A percentile compares a stretch with the other conserved stretches of the same genome.
Evolutionary conservation across 64 coral and sea anemone genomes (phyloP).

Genomic region (Pachyseris speciosa): DNA sequence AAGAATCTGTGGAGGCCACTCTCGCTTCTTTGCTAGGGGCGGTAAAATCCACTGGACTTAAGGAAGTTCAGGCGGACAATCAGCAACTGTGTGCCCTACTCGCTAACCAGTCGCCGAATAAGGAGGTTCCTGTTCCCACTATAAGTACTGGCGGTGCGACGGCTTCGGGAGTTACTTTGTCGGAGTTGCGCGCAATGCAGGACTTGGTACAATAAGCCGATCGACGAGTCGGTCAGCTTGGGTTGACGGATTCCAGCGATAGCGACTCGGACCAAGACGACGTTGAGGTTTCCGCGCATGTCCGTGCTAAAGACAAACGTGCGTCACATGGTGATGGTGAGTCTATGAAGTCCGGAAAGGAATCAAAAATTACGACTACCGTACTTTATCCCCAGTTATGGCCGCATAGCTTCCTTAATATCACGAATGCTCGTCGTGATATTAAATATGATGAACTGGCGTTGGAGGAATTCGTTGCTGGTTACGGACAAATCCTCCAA

Average conservation of each 20-base stretch:
- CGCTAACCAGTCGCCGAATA: neutral
- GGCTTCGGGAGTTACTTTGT: neutral
- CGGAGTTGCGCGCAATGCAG: slow-evolving; percentile 27
- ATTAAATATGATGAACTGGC: slow-evolving; percentile 51
- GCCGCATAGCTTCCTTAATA: slow-evolving; percentile 46
- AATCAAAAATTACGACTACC: slow-evolving; percentile 34
- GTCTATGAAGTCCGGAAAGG: slow-evolving; percentile 63
- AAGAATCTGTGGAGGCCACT: neutral
- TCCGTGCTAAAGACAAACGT: neutral
- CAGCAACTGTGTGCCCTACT: slow-evolving; percentile 14
- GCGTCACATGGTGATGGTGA: slow-evolving; percentile 14
- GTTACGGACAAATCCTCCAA: slow-evolving; percentile 39
- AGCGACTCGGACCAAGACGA: neutral
- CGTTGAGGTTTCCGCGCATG: neutral
- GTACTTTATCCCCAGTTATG: slow-evolving; percentile 52
- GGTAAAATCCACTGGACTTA: slow-evolving; percentile 2
- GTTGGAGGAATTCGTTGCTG: slow-evolving; percentile 52
- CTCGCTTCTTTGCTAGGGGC: slow-evolving; percentile 1
- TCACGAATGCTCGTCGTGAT: slow-evolving; percentile 33
- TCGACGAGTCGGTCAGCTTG: neutral
- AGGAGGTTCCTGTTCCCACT: neutral
- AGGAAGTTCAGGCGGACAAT: neutral
- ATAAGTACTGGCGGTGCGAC: neutral
- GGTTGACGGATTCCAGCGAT: neutral
- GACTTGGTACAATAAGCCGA: neutral